phyloP scores from a whole-genome alignment of 2,797 vertebrate genomes.

The Onychomys torridus region DNA sequence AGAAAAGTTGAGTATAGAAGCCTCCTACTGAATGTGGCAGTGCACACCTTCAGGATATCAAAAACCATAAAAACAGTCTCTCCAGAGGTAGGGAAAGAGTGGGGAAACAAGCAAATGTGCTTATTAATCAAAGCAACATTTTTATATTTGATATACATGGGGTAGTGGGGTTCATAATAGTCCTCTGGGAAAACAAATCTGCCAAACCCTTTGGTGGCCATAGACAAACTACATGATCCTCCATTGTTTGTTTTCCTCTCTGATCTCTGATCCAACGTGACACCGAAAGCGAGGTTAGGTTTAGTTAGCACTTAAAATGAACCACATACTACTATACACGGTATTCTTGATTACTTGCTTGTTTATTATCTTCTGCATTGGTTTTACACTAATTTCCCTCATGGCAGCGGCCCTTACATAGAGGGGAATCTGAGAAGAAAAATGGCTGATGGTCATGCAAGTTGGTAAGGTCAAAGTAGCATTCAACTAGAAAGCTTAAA shows the following conservation, averaged over 20 bases:
- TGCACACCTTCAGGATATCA: neutral
- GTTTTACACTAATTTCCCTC: constrained; percentile 5
- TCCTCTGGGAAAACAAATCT: neutral
- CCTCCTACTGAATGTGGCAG: neutral
- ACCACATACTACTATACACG: neutral
- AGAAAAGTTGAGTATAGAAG: neutral
- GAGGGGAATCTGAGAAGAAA: neutral
- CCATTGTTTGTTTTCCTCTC: neutral
- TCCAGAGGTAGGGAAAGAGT: neutral
- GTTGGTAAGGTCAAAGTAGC: neutral
- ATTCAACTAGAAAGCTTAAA: constrained; percentile 6
- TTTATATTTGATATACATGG: neutral
- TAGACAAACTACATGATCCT: neutral
- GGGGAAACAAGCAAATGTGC: neutral
- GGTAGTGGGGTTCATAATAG: neutral
- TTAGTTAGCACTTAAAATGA: neutral
- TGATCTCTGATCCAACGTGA: neutral
- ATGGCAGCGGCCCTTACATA: neutral
- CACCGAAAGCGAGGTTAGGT: neutral
- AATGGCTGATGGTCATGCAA: neutral
- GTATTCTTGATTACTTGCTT: neutral
- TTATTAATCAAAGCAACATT: neutral
- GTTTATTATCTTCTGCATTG: neutral
- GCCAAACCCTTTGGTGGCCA: neutral
- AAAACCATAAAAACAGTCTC: neutral